Evolutionary conservation across 1,140 invertebrate species (phyloP).

Genomic region (Phymastichus coffea): DNA sequence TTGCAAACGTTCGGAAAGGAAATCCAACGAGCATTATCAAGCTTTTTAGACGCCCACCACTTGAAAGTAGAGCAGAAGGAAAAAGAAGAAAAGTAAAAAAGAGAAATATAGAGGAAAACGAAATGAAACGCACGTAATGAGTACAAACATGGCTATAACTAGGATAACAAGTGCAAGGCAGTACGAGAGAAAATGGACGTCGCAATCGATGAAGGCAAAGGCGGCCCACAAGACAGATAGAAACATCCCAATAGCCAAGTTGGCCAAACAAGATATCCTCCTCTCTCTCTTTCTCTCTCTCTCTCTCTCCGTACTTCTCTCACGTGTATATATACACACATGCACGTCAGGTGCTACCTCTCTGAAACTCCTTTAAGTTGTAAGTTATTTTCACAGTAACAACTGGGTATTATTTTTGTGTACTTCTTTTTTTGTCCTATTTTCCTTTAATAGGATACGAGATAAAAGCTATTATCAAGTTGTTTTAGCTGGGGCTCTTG

Average conservation of each 20-base stretch:
- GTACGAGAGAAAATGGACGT: slow-evolving; percentile 26
- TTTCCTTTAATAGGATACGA: too few relatives aligned
- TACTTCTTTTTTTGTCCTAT: neutral
- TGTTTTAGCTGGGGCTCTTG: too few relatives aligned
- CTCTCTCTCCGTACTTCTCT: too few relatives aligned
- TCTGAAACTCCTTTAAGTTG: slow-evolving; percentile 8
- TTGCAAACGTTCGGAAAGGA: neutral
- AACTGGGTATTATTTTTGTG: neutral
- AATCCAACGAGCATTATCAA: neutral
- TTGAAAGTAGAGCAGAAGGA: neutral
- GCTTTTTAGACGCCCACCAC: neutral
- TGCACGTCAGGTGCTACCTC: neutral
- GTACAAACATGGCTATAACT: slow-evolving; percentile 19
- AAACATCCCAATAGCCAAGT: too few relatives aligned
- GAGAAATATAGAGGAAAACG: neutral
- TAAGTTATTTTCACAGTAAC: slow-evolving; percentile 1
- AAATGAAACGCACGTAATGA: neutral
- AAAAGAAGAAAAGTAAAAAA: neutral
- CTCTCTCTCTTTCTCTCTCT: neutral
- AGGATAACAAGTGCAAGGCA: slow-evolving; percentile 24
- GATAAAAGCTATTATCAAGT: too few relatives aligned
- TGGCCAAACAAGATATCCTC: slow-evolving; percentile 32
- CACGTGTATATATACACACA: neutral
- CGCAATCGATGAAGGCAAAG: slow-evolving; percentile 25
- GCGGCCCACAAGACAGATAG: neutral